Evolutionary conservation across 2,113 vertebrate genomes (phyloP).

Genomic region (Eptatretus burgeri): DNA sequence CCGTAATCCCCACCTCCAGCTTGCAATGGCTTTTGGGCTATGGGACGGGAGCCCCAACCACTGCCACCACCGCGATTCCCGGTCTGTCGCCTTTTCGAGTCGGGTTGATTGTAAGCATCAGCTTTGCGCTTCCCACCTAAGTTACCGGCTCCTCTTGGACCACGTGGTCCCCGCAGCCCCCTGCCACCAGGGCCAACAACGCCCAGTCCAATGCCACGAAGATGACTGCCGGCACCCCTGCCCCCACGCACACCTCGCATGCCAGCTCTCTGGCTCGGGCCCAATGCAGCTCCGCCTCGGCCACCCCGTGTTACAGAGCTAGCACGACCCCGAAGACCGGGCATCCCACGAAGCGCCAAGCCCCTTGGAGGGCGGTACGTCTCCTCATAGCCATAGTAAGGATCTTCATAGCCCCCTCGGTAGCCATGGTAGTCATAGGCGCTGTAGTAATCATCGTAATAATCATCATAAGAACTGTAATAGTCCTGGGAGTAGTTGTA

Average conservation of each 20-base stretch:
- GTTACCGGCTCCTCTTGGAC: constrained; percentile 85
- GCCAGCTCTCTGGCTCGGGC: constrained; percentile 37
- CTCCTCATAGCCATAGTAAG: constrained; percentile 93
- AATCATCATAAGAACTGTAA: constrained; percentile 91
- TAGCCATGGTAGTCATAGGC: constrained; percentile 95
- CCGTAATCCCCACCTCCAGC: constrained; percentile 55
- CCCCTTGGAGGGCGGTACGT: constrained; percentile 60
- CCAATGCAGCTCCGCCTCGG: constrained; percentile 43
- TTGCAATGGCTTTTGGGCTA: constrained; percentile 97
- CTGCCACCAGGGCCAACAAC: constrained; percentile 71
- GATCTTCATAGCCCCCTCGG: constrained; percentile 92
- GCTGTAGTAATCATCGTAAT: constrained; percentile 67
- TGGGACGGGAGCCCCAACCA: constrained; percentile 99
- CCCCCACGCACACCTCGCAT: constrained; percentile 43
- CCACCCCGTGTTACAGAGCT: constrained; percentile 12
- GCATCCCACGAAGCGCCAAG: constrained; percentile 12
- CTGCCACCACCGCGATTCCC: constrained; percentile 99
- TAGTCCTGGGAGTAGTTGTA: constrained; percentile 58
- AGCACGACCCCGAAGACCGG: background rate
- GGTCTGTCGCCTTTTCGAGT: constrained; percentile 98
- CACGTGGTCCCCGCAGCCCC: constrained; percentile 98
- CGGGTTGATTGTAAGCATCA: constrained; percentile 99
- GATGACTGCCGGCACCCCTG: constrained; percentile 46
- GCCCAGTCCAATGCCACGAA: constrained; percentile 65
- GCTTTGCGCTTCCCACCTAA: constrained; percentile 99